Base-by-base conservation (phyloP, 2,888 invertebrate genomes). In the Lepidocyrtoides sp. region DNA sequence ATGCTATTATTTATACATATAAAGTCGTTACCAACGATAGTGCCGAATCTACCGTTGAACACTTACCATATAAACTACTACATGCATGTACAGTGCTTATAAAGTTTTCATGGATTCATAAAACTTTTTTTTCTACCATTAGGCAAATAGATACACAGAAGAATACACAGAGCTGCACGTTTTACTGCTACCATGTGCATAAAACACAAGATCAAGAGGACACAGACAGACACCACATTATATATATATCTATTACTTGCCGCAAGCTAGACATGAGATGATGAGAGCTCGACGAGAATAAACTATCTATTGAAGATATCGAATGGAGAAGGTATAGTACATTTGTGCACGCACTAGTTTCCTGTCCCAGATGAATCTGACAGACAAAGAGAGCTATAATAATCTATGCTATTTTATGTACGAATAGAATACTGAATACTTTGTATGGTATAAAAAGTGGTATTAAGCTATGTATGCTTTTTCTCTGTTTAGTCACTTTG, bases 171-270 rank as follows among this genome's bases (percentile, higher is more conserved):
- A n/a, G n/a, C n/a, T n/a, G n/a, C n/a, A n/a, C n/a, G n/a, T n/a
- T 0, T 7, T n/a, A 17, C 36, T 36, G 36, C 41, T 2, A 41
- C 20, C 20, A 7, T 20, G 79, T 32, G 32, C 32, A 79, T 79
- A 57, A 57, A 79, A 36, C 17, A 79, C 29, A 54, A 57, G 54
- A 79, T 79, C 79, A 79, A 79, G 79, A 79, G 77, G 79, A 36
- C 79, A 79, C 29, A 3, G 14, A 12, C 14, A 44, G 51, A 77
- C 51, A 51, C 26, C 14, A 48, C 48, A 51, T 29, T 54, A 12
- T 26, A 41, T n/a, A 63, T 54, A 32, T 51, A 77, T 32, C 8
- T 77, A 77, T 51, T 20, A 54, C 32, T 7, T 51, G 77, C 77
- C 77, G 14, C 29, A 29, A 77, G 77, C 77, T 3, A 54, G 8